Evolutionary conservation across 2,113 vertebrate species (phyloP), one percentile per base, ranked within the genome.

Genomic region (Ailuropoda melanoleuca): DNA sequence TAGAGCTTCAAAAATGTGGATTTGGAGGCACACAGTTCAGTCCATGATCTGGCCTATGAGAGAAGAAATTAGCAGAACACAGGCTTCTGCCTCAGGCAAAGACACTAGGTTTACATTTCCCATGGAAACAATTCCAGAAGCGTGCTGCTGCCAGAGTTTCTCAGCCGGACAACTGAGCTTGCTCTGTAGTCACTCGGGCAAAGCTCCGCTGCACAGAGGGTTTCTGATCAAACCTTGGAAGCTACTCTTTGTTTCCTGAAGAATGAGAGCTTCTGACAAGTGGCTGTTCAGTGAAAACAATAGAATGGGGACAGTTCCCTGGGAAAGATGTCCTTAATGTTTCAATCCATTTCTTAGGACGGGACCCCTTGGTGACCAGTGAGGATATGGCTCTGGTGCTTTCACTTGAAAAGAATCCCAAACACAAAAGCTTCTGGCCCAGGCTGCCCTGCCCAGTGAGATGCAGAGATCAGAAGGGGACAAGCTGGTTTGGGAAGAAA

Each of bases 341-440:
- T 88, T 66, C 86, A 55, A 37, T 18, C 53, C 55, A 46, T 34
- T 60, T 64, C 66, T 72, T 19, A 8, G 26, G 37, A 13, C 1
- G 17, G 37, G 86, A 68, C 80, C 90, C n/a, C 56, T 26, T 50
- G 18, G 53, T 55, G 60, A 93, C 19, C 55, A 31, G 70, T 2
- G 21, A 93, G 29, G n/a, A 91, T 34, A 48, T 74, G 80, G n/a
- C 55, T 74, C 23, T 77, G 62, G 55, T 31, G 56, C 68, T 70
- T 80, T 83, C n/a, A 91, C 70, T 74, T 86, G 50, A 92, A 88
- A 97, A 96, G 92, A 74, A 81, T 53, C 17, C 39, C 48, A 81
- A 88, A 95, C 34, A 46, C 58, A 85, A 50, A 77, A 56, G 10
- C 48, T 87, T 86, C 21, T 17, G 50, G 34, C 21, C 24, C 68